Conservation (phyloP, 2,888 invertebrate genomes). For the Chrysodeixis includens region DNA sequence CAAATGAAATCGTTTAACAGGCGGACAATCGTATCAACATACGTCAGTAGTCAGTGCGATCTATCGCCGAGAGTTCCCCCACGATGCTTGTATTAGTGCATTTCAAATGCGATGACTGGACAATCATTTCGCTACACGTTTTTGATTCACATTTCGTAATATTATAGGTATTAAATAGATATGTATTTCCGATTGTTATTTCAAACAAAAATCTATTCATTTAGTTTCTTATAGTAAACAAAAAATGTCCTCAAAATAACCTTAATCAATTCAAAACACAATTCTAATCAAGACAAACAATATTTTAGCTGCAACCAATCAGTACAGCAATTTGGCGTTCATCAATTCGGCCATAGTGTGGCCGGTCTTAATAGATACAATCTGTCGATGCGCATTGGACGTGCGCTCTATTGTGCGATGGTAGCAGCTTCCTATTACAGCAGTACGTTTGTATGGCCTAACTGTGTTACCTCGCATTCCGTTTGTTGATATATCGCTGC, state of each 20-base stretch:
- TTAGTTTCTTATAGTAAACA: not conserved
- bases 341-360: constrained; percentile 43
- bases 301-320: constrained; percentile 41
- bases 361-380: constrained; percentile 58
- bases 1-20: constrained; percentile 85
- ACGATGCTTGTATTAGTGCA: constrained; percentile 69
- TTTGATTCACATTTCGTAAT: not conserved
- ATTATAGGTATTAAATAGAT: no score
- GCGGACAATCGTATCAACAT: constrained; percentile 86
- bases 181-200: no score
- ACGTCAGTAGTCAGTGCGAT: constrained; percentile 82
- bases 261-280: not conserved
- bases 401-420: constrained; percentile 56
- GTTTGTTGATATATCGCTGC: constrained; percentile 48
- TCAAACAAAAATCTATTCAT: not conserved
- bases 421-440: constrained; percentile 61
- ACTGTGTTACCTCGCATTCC: constrained; percentile 52
- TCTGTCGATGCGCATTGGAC: constrained; percentile 56
- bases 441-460: constrained; percentile 65
- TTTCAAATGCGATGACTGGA: constrained; percentile 47
- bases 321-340: constrained; percentile 45
- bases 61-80: constrained; percentile 66
- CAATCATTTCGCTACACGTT: constrained; percentile 24
- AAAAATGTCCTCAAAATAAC: not conserved
- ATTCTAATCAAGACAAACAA: constrained; percentile 24